Conservation (phyloP, 2,113 vertebrate species). For the Hemibagrus wyckioides region DNA sequence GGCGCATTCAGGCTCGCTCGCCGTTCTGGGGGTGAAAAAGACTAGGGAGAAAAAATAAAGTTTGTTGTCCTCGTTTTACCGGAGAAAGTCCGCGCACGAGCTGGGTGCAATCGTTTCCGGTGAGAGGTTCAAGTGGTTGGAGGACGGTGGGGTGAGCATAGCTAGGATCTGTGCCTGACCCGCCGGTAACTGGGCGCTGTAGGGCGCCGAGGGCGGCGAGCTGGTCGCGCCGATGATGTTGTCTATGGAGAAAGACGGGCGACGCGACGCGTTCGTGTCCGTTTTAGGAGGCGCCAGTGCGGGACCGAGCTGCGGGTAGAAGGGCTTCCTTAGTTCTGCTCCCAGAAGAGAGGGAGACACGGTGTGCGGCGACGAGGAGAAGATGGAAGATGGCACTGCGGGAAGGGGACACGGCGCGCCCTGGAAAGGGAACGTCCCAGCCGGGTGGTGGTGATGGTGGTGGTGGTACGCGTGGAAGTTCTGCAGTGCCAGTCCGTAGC, state of each 20-base stretch:
- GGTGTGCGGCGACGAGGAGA: conserved; percentile 78
- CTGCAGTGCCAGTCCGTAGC: conserved; percentile 91
- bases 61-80: conserved; percentile 73
- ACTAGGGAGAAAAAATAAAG: neutral
- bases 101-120: conserved; percentile 80
- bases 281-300: conserved; percentile 83
- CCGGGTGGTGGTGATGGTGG: conserved; percentile 74
- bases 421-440: conserved; percentile 83
- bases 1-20: conserved; percentile 5
- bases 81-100: conserved; percentile 77
- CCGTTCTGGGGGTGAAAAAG: neutral
- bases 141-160: conserved; percentile 87
- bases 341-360: conserved; percentile 85
- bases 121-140: conserved; percentile 84
- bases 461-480: conserved; percentile 82
- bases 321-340: conserved; percentile 81
- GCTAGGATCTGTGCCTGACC: conserved; percentile 90
- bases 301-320: conserved; percentile 77
- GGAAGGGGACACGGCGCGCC: conserved; percentile 80
- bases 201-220: conserved; percentile 74
- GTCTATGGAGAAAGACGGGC: conserved; percentile 97
- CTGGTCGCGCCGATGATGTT: conserved; percentile 87
- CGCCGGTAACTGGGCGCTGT: conserved; percentile 74
- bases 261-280: conserved; percentile 77
- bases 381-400: conserved; percentile 76